These are phyloP conservation scores for Pteruthius melanotis DNA, from an alignment of 2,113 vertebrate genomes.

Conservation along the genomic window DNA sequence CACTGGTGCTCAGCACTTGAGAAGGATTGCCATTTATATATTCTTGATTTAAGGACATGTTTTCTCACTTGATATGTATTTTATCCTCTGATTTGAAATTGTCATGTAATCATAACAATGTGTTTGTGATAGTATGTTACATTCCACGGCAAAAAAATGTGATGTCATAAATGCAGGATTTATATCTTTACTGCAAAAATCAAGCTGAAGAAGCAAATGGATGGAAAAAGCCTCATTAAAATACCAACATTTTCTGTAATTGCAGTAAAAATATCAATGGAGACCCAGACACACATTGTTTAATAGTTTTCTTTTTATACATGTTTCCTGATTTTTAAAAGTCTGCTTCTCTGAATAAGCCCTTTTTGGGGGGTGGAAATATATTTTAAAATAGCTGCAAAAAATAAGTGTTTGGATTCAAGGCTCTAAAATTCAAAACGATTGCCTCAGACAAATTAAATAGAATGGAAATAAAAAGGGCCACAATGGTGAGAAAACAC, in stretches of 20 bases:
- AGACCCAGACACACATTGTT: slow-evolving; percentile 26
- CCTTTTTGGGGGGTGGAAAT: neutral
- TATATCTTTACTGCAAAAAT: slow-evolving; percentile 45
- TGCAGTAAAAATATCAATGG: slow-evolving; percentile 16
- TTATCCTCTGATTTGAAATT: neutral
- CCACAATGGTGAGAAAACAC: slow-evolving; percentile 40
- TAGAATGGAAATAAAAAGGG: neutral
- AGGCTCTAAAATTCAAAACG: slow-evolving; percentile 47
- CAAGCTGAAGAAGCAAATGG: neutral
- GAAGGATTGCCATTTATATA: neutral
- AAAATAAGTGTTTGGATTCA: slow-evolving; percentile 44
- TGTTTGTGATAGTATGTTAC: slow-evolving; percentile 7
- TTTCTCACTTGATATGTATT: neutral
- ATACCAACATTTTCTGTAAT: slow-evolving; percentile 26
- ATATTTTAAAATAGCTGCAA: slow-evolving; percentile 7
- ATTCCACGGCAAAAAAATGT: slow-evolving; percentile 53
- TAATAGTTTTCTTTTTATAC: slow-evolving; percentile 41
- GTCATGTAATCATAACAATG: neutral
- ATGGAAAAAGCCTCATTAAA: slow-evolving; percentile 3
- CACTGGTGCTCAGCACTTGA: neutral
- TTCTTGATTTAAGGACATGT: neutral
- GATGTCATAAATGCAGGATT: slow-evolving; percentile 22
- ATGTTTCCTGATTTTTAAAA: slow-evolving; percentile 45
- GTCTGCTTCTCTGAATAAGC: neutral
- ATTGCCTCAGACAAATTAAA: slow-evolving; percentile 51